Evolutionary conservation across 2,113 vertebrate genomes (phyloP).

Genomic region (Cichladusa arquata): DNA sequence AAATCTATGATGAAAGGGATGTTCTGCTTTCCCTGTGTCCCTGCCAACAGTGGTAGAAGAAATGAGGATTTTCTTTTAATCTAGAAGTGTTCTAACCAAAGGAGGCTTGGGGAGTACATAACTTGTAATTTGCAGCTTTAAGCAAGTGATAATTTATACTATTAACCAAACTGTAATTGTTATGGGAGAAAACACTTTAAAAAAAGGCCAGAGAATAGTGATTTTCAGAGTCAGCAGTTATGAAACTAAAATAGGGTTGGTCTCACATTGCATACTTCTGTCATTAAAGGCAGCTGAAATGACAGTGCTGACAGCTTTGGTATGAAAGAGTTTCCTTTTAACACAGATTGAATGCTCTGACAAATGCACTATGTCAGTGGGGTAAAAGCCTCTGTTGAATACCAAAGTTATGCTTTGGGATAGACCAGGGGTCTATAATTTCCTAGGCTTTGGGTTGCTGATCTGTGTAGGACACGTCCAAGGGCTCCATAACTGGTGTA

Average conservation of each 20-base stretch:
- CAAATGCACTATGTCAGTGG: neutral
- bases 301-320: neutral
- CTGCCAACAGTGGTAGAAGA: neutral
- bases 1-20: neutral
- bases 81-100: neutral
- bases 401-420: neutral
- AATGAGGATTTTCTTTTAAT: constrained; percentile 19
- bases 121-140: neutral
- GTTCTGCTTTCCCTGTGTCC: neutral
- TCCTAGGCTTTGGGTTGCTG: neutral
- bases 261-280: neutral
- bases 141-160: neutral
- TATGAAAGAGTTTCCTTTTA: neutral
- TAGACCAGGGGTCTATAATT: neutral
- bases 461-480: neutral
- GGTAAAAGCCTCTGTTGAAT: neutral
- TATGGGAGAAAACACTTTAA: neutral
- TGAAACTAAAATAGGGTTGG: neutral
- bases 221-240: neutral
- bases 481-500: neutral
- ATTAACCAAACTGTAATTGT: constrained; percentile 6
- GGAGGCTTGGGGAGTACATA: neutral
- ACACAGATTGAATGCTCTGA: neutral
- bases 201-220: neutral
- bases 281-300: neutral